Evolutionary conservation across 2,797 vertebrate genomes (phyloP).

Genomic region (Myiotriccus ornatus): DNA sequence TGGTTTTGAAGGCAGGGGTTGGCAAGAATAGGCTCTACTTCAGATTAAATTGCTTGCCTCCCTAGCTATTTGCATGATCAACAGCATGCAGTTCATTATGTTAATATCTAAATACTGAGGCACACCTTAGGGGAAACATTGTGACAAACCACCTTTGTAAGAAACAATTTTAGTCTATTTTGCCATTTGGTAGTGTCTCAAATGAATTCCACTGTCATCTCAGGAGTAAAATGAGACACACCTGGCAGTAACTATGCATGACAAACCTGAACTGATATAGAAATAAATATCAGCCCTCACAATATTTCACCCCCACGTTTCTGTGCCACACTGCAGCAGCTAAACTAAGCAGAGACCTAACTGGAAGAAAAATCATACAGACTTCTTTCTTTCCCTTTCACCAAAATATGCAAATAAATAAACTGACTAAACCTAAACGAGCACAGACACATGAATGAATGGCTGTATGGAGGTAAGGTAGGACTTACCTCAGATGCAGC

Average conservation of each 20-base stretch:
- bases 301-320: background rate
- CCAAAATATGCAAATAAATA: background rate
- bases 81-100: background rate
- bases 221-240: background rate
- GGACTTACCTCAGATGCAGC: background rate
- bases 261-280: background rate
- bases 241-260: background rate
- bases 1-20: background rate
- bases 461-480: background rate
- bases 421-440: background rate
- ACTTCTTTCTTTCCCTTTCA: background rate
- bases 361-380: background rate
- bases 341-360: background rate
- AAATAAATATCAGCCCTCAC: background rate
- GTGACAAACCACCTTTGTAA: background rate
- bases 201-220: background rate
- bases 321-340: background rate
- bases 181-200: background rate
- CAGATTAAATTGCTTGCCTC: background rate
- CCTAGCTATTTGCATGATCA: background rate
- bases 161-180: background rate
- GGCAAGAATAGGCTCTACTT: background rate
- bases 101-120: background rate
- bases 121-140: background rate
- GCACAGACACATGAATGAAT: background rate